phyloP scores from a whole-genome alignment of 2,113 vertebrate species.

The Vanacampus margaritifer region DNA sequence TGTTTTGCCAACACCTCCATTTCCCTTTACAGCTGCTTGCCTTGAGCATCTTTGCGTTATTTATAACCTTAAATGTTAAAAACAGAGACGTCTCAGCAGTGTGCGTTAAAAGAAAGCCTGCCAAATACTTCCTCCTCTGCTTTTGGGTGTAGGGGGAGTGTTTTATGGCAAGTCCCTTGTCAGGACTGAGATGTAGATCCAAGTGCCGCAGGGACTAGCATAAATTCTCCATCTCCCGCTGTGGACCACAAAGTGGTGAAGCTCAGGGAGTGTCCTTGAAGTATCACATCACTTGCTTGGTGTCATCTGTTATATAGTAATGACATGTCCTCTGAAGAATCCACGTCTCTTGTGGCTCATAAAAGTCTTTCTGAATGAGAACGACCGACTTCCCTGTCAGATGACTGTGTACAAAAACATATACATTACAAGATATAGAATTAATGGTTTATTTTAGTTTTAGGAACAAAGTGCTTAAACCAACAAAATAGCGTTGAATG shows the following conservation, averaged over 20 bases:
- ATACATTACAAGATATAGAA: constrained; percentile 12
- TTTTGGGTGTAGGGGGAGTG: constrained; percentile 54
- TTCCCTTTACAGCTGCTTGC: constrained; percentile 56
- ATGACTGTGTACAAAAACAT: constrained; percentile 13
- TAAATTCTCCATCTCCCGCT: constrained; percentile 65
- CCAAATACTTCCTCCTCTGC: constrained; percentile 53
- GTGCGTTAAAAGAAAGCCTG: constrained; percentile 51
- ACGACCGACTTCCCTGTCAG: constrained; percentile 17
- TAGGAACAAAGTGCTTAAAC: neutral
- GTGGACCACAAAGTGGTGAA: constrained; percentile 54
- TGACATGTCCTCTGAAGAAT: constrained; percentile 59
- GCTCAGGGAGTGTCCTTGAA: constrained; percentile 64
- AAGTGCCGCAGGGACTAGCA: constrained; percentile 59
- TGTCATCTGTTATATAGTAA: constrained; percentile 62
- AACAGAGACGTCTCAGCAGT: constrained; percentile 63
- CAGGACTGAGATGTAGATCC: constrained; percentile 69
- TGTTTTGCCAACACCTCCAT: constrained; percentile 61
- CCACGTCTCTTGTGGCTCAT: constrained; percentile 43
- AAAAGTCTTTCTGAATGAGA: constrained; percentile 29
- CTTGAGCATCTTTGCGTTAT: constrained; percentile 47
- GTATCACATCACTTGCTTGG: constrained; percentile 61
- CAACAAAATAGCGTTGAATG: constrained; percentile 19
- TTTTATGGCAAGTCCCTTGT: constrained; percentile 62
- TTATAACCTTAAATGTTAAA: constrained; percentile 70
- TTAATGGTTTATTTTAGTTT: constrained; percentile 11